Evolutionary conservation across 2,888 invertebrate species (phyloP), one percentile per base, ranked within the genome.

Genomic region (Polia nebulosa): DNA sequence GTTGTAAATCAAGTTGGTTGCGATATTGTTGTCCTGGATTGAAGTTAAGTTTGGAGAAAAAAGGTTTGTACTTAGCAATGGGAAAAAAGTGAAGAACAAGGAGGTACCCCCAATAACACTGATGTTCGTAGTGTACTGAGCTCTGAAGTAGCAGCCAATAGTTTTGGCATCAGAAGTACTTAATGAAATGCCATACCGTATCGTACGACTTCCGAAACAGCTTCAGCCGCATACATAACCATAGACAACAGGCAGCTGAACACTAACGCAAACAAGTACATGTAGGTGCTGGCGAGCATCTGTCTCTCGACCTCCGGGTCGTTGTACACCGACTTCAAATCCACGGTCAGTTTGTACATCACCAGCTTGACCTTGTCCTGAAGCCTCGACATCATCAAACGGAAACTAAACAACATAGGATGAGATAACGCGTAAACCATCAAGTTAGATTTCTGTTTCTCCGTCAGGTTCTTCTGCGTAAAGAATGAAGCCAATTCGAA

Each of bases 291-390:
- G 36, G 64, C 83, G 7, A 93, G 86, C 90, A 92, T 91, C 11
- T 83, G 68, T 52, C 62, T 72, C 47, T 94, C 92, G 9, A 91
- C 83, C 4, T 80, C 71, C 0, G 65, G 58, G 61, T 93, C 90
- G 53, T 90, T 92, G 67, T 88, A 80, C 0, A 81, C 61, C 3
- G 63, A 63, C 64, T 91, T 92, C 32, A 92, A 63, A 0, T 17
- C 64, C 1, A 90, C 72, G 0, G 82, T 66, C 41, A 92, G 65
- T 5, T 77, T 79, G 11, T 81, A 73, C 2, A 91, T 32, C 9
- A 91, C 69, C 34, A 67, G 67, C 39, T 61, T 84, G 0, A 90
- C 72, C 27, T 79, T 79, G 0, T 80, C 45, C 22, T 72, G 70
- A n/a, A 87, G 67, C 22, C 77, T 80, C 0, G 80, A 52, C 34